A percentile compares a stretch with the other conserved stretches of the same genome.
phyloP scores from a whole-genome alignment of 2,113 vertebrate species.

The Dolichallabes microphthalmus region DNA sequence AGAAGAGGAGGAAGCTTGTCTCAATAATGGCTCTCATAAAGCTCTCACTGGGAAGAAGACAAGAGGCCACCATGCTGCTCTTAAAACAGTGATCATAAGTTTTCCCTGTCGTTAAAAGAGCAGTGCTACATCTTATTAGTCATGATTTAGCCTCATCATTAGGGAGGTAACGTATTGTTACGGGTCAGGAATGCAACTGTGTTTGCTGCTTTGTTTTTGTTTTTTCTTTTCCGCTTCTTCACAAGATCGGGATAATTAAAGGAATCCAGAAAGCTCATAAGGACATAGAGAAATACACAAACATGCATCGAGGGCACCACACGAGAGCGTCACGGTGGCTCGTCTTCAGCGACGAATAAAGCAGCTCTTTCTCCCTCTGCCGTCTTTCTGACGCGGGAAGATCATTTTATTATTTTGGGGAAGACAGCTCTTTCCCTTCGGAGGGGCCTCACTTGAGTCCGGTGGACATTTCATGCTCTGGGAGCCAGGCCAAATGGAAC shows the following conservation, averaged over 20 bases:
- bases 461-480: constrained; percentile 70
- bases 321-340: constrained; percentile 38
- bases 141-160: constrained; percentile 51
- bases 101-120: constrained; percentile 41
- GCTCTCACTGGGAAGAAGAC: constrained; percentile 66
- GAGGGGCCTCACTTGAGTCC: constrained; percentile 72
- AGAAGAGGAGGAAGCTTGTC: constrained; percentile 59
- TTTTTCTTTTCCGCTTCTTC: constrained; percentile 6
- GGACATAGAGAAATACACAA: constrained; percentile 6
- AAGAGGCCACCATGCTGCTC: constrained; percentile 69
- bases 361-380: constrained; percentile 50
- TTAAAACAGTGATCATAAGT: constrained; percentile 51
- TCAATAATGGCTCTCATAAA: constrained; percentile 73
- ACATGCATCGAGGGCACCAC: constrained; percentile 36
- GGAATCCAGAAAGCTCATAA: constrained; percentile 11
- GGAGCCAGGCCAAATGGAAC: constrained; percentile 66
- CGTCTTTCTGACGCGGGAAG: constrained; percentile 58
- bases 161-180: constrained; percentile 49
- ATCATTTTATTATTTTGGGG: constrained; percentile 73
- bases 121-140: constrained; percentile 38
- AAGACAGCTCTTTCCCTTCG: constrained; percentile 68
- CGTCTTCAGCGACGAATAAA: constrained; percentile 39
- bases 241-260: constrained; percentile 14
- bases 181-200: constrained; percentile 35
- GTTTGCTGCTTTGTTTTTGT: neutral